Percentiles rank a stretch among this genome's conserved stretches.
Evolutionary conservation across 2,113 vertebrate genomes (phyloP).

Genomic region (Epinephelus lanceolatus): DNA sequence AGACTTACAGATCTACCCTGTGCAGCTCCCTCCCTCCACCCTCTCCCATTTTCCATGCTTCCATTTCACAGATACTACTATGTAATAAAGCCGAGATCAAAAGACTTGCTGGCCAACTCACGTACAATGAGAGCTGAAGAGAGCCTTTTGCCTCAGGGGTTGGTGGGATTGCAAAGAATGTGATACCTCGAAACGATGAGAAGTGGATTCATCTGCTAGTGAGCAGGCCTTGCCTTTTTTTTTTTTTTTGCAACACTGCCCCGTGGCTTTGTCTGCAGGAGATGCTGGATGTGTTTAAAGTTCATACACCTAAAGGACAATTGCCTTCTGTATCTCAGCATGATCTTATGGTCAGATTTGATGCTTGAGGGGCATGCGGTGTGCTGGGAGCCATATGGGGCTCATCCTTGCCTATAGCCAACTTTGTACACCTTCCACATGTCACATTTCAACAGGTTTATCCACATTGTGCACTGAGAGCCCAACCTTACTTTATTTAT

Average conservation of each 20-base stretch:
- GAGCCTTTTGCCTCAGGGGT: conserved; percentile 43
- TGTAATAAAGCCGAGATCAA: conserved; percentile 71
- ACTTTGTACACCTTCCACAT: conserved; percentile 15
- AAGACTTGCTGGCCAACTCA: conserved; percentile 51
- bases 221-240: conserved; percentile 13
- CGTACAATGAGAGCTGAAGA: conserved; percentile 47
- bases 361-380: conserved; percentile 8
- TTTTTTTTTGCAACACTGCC: conserved; percentile 9
- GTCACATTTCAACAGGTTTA: conserved; percentile 23
- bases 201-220: conserved; percentile 45
- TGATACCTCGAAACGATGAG: conserved; percentile 60
- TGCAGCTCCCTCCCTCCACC: conserved; percentile 20
- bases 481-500: background rate
- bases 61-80: conserved; percentile 66
- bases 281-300: conserved; percentile 23
- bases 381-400: conserved; percentile 5
- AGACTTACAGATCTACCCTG: conserved; percentile 23
- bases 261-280: conserved; percentile 49
- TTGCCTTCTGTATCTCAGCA: conserved; percentile 5
- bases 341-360: conserved; percentile 11
- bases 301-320: background rate
- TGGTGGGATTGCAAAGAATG: conserved; percentile 55
- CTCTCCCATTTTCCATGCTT: conserved; percentile 55
- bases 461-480: background rate
- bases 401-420: conserved; percentile 1